A percentile compares a stretch with the other conserved stretches of the same genome.
These are phyloP conservation scores for Engystomops pustulosus DNA, from an alignment of 2,113 vertebrate species.

Conservation along the genomic window DNA sequence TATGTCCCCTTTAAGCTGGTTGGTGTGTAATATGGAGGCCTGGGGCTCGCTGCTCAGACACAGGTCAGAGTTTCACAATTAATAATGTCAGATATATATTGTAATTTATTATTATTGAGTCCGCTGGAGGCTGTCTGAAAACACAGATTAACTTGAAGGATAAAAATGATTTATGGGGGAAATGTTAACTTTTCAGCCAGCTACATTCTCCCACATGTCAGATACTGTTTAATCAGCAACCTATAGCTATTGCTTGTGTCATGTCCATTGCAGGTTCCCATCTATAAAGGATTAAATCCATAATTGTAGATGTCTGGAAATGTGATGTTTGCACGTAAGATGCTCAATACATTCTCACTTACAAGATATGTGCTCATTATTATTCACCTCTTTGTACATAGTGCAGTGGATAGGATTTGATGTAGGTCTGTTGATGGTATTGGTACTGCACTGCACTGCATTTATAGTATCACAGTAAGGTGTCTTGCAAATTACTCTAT, in stretches of 20 bases:
- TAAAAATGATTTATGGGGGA: conserved; percentile 48
- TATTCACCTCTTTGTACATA: background rate
- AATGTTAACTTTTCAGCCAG: conserved; percentile 26
- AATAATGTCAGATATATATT: conserved; percentile 49
- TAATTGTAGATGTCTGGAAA: conserved; percentile 16
- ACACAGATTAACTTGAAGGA: conserved; percentile 44
- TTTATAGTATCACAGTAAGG: too few relatives aligned
- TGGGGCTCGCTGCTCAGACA: conserved; percentile 4
- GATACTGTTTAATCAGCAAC: conserved; percentile 48
- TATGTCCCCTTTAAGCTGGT: conserved; percentile 28
- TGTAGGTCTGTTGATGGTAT: background rate
- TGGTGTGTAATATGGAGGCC: background rate
- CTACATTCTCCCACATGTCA: conserved; percentile 25
- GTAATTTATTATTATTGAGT: conserved; percentile 49
- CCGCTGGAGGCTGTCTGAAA: conserved; percentile 19
- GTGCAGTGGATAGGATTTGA: background rate
- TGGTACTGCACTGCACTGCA: background rate
- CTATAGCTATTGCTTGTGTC: conserved; percentile 28
- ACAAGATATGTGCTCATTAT: background rate
- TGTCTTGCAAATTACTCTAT: too few relatives aligned
- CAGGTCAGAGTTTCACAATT: conserved; percentile 46
- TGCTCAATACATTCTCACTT: background rate
- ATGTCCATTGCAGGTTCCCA: background rate
- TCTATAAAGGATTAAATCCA: conserved; percentile 2
- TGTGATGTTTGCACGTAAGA: background rate